Base-by-base conservation (phyloP, 2,797 vertebrate species). In the Helicolenus hilgendorfi region DNA sequence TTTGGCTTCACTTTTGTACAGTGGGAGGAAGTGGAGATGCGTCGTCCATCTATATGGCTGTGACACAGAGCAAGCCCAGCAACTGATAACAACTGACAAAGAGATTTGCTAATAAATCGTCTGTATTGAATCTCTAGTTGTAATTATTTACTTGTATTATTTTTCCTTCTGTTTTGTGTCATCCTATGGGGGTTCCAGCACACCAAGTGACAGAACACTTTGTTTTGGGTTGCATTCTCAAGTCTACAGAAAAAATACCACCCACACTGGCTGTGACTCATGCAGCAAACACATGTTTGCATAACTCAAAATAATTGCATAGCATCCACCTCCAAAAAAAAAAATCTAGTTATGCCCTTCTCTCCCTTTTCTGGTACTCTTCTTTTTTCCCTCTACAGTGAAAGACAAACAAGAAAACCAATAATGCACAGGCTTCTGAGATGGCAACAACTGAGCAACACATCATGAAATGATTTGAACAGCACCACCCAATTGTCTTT, bases 271-370 rank as follows among this genome's bases (percentile, higher is more conserved):
- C 33, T 49, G 67, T 77, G 76, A 86, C 81, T 92, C 80, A 81
- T 88, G 67, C 76, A 72, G 72, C 79, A 87, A 87, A 91, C 80
- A 86, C 65, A 80, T 56, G 80, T 92, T 93, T 93, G 81, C 73
- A 83, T 86, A 88, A 88, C 64, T 91, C 79, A 78, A 87, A 92
- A 93, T 90, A 91, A 93, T 85, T 87, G 64, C 73, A 86, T 14
- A 45, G 75, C 72, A 88, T 88, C 67, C 26, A 83, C 72, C 77
- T 78, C 63, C 33, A 79, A 87, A 83, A 41, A 86, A n/a, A 86
- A 88, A 41, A 86, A 88, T 91, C 71, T 20, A 82, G 81, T 92
- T 91, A 81, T 71, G 35, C 33, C 64, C 75, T 31, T 60, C 67
- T 88, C 22, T 64, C 8, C 14, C 41, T 77, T 71, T 70, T 33